Evolutionary conservation across 2,113 vertebrate genomes (phyloP), one percentile per base, ranked within the genome.

Genomic region (Scomber scombrus): DNA sequence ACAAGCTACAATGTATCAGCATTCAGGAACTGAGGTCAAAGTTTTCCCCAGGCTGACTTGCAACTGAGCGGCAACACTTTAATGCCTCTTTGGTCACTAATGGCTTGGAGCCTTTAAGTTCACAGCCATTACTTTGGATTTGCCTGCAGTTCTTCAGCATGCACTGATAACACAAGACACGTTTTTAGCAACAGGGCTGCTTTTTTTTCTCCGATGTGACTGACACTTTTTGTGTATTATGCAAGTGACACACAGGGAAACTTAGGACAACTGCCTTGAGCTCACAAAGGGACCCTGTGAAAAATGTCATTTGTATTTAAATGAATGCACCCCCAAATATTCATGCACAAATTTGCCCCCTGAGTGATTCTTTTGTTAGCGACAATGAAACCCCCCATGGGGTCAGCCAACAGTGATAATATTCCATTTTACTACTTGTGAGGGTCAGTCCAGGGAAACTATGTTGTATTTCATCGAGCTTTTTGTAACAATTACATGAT

Each of bases 41-140:
- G 12, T 43, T n/a, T 14, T 65, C 64, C 56, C 34, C 21, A 52
- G 79, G 71, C 52, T 45, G 50, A 54, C 1, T 71, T 50, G 4
- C 77, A 4, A 19, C 43, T 69, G 71, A 61, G 52, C 6, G 5
- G 26, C 52, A 0, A 63, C 82, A 75, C 49, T 66, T 75, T 66
- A 75, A 74, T 63, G 68, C 76, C 55, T 68, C 71, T 29, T 85
- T 71, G 75, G 71, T 72, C 12, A 40, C 71, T 77, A 81, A 67
- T 78, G 65, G 81, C 52, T 60, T 5, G 11, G 10, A 56, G 19
- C 60, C 75, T 69, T 80, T 74, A 40, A 56, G 55, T 63, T 80
- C 8, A 19, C 57, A 70, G 58, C 67, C 40, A 71, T 77, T 73
- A 66, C 43, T 67, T 73, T 21, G 21, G 23, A 6, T 68, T 75